These are phyloP conservation scores for Urocolius indicus DNA, from an alignment of 2,113 vertebrate species.

Conservation along the genomic window DNA sequence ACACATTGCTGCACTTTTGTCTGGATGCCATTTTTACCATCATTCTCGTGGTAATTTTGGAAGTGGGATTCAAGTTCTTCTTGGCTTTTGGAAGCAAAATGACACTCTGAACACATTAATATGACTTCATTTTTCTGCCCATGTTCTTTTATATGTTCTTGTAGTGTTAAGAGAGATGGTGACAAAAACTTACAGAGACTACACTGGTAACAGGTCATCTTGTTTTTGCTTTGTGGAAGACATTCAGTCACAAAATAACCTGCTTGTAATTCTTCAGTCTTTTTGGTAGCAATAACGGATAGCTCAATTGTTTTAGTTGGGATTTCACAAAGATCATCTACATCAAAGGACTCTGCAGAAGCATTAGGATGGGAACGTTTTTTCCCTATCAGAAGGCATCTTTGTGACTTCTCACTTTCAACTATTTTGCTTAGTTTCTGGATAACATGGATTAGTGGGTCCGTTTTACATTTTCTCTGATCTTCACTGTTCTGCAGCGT, in stretches of 20 bases:
- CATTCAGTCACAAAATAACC: slow-evolving; percentile 52
- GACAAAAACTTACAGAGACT: slow-evolving; percentile 91
- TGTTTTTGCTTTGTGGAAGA: slow-evolving; percentile 69
- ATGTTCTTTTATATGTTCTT: slow-evolving; percentile 90
- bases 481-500: slow-evolving; percentile 58
- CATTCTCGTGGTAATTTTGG: slow-evolving; percentile 78
- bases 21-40: slow-evolving; percentile 8
- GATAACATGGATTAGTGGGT: slow-evolving; percentile 94
- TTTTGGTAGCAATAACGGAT: slow-evolving; percentile 58
- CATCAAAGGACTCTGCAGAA: slow-evolving; percentile 23
- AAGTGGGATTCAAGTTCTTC: slow-evolving; percentile 91
- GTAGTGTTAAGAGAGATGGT: slow-evolving; percentile 84
- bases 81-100: slow-evolving; percentile 86
- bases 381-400: slow-evolving; percentile 83
- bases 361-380: slow-evolving; percentile 80
- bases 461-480: slow-evolving; percentile 78
- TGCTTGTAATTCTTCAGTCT: slow-evolving; percentile 46
- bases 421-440: slow-evolving; percentile 97
- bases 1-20: slow-evolving; percentile 41
- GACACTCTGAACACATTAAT: slow-evolving; percentile 93
- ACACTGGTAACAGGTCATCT: slow-evolving; percentile 91
- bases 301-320: slow-evolving; percentile 78
- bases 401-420: slow-evolving; percentile 87
- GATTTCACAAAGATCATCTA: slow-evolving; percentile 63
- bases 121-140: slow-evolving; percentile 92